Base-by-base conservation (phyloP, 2,888 invertebrate genomes). In the Microctonus hyperodae region DNA sequence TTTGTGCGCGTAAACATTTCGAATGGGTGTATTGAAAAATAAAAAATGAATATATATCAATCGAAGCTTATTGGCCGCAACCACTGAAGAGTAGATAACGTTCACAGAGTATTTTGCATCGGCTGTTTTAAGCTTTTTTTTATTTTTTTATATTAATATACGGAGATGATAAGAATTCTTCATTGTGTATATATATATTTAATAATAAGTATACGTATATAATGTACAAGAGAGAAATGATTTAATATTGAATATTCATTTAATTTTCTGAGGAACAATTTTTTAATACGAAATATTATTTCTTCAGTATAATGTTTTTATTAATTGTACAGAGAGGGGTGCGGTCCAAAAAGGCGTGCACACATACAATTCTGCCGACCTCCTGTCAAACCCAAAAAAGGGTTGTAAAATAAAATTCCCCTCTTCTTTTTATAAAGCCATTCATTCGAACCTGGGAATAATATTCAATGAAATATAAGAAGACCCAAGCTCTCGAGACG, bases 1-100 rank as follows among this genome's bases (percentile, higher is more conserved):
- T 75, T 71, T 68, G 64, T 65, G 70, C 71, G 70, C 69, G 68
- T 67, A 71, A 73, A 73, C 68, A 70, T 67, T 69, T 68, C 56
- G 57, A 69, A 68, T 70, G 68, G 67, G 62, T 53, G 68, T 74
- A 74, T 74, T 70, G 69, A 66, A 70, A 70, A n/a, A 44, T 4
- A 44, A 5, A 5, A 70, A 70, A 70, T 16, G 16, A 16, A 44
- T 1, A 5, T 70, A 69, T 50, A 64, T 63, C 61, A 72, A 65
- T 51, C 62, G 33, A 55, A 70, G 62, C 44, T 55, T 59, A 28
- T 64, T 57, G 58, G 67, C 62, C 64, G 10, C 20, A 64, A 55
- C 63, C 51, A 58, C 25, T 63, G 40, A 51, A 35, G 25, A 61
- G 28, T 55, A 60, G 64, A 28, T 28, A 28, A 28, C 7, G 7